Evolutionary conservation across 1,140 invertebrate species (phyloP).

Genomic region (Zaprionus camerounensis): DNA sequence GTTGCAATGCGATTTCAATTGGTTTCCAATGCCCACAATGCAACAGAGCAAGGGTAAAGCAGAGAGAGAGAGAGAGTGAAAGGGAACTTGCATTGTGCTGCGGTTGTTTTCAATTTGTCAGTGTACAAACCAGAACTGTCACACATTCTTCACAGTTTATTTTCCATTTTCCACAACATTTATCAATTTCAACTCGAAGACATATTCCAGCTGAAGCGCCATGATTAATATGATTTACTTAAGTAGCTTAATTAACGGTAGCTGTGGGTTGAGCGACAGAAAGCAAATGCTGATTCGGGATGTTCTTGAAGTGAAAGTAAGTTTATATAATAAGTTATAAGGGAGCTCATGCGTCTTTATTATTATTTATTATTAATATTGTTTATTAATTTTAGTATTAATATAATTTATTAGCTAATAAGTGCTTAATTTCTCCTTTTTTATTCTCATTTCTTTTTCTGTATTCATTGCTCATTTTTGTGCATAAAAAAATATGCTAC

Average conservation of each 20-base stretch:
- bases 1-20: conserved; percentile 45
- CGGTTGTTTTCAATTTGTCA: conserved; percentile 51
- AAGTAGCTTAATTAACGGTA: conserved; percentile 15
- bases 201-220: conserved; percentile 16
- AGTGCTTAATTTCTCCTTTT: too few species aligned
- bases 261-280: not conserved
- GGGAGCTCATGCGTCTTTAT: too few species aligned
- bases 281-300: not conserved
- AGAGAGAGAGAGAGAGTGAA: not conserved
- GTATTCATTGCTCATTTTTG: not conserved
- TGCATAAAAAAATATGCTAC: not conserved
- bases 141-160: conserved; percentile 40
- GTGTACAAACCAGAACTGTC: conserved; percentile 42
- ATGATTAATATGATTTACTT: conserved; percentile 40
- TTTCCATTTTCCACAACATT: conserved; percentile 41
- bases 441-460: too few species aligned
- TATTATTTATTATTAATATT: too few species aligned
- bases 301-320: not conserved
- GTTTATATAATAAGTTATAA: too few species aligned
- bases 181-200: conserved; percentile 29
- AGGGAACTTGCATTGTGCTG: conserved; percentile 23
- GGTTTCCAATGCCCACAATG: conserved; percentile 24
- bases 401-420: too few species aligned
- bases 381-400: too few species aligned
- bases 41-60: conserved; percentile 1